Conservation (phyloP, 2,888 invertebrate genomes). For the Lasiommata megera region DNA sequence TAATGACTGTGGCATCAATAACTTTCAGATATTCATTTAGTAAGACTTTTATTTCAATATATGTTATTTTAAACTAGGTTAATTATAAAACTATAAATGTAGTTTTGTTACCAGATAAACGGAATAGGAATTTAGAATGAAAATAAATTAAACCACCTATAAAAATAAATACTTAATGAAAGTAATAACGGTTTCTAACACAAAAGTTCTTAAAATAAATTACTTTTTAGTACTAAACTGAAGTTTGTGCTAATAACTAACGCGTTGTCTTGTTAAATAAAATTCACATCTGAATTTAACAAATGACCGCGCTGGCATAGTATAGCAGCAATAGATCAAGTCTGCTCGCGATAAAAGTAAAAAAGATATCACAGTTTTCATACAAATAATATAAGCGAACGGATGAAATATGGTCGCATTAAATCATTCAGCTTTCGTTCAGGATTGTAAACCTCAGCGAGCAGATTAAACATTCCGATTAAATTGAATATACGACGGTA, state of each 20-base stretch:
- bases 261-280: neutral
- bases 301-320: neutral
- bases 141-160: neutral
- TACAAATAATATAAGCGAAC: conserved; percentile 6
- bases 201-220: too few relatives aligned
- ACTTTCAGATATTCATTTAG: too few relatives aligned
- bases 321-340: neutral
- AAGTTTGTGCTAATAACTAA: neutral
- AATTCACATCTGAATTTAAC: neutral
- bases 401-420: conserved; percentile 24
- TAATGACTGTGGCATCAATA: too few relatives aligned
- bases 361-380: neutral
- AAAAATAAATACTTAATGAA: too few relatives aligned
- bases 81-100: too few relatives aligned
- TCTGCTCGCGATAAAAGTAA: neutral
- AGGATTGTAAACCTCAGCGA: conserved; percentile 19
- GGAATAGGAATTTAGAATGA: neutral
- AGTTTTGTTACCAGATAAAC: too few relatives aligned
- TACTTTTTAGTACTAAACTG: neutral
- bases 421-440: conserved; percentile 27
- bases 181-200: too few relatives aligned
- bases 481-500: conserved; percentile 45
- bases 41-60: too few relatives aligned
- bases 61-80: too few relatives aligned
- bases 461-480: conserved; percentile 48